Base-by-base conservation (phyloP, 1,140 invertebrate genomes). In the Heliothis virescens region DNA sequence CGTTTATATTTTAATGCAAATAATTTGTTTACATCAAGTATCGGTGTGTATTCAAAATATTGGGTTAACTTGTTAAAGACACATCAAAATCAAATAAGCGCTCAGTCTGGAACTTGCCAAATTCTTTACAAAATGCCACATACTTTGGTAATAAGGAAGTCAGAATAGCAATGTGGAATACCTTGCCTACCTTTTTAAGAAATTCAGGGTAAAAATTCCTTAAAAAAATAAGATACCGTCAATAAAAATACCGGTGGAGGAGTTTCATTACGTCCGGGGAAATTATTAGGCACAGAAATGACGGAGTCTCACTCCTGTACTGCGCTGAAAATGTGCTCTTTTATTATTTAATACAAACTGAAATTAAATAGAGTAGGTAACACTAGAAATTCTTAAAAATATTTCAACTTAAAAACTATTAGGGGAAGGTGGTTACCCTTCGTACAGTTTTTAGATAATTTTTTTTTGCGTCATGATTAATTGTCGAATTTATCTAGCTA, bases 141-240 rank as follows among this genome's bases (percentile, higher is more conserved):
- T 72, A 41, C 69, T 57, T 21, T n/a, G n/a, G n/a, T 16, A 34
- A 53, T 9, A 57, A 34, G 26, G n/a, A 72, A 57, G 15, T 47
- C 13, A 16, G 34, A 10, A 57, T 29, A 57, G 26, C 15, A 57
- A 55, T 41, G 29, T 41, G 29, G 55, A 72, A 67, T 67, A 48
- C 47, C 63, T 7, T 10, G n/a, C 12, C 47, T 50, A 13, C 2
- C 52, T 16, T 72, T 72, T 55, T 53, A 16, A 52, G 15, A 34
- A 72, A 29, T 57, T 72, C 50, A 55, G 16, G 18, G 52, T 57
- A 26, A 26, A 41, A 52, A 72, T 57, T 72, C 15, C 41, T 34
- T n/a, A 47, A 63, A 67, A 67, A 48, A 48, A 50, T n/a, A 67
- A 48, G 63, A 67, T 67, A 63, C 62, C n/a, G 57, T 63, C 60